Percentiles rank a stretch among this genome's conserved stretches.
These are phyloP conservation scores for Colius striatus DNA, from an alignment of 2,113 vertebrate genomes.

Conservation along the genomic window DNA sequence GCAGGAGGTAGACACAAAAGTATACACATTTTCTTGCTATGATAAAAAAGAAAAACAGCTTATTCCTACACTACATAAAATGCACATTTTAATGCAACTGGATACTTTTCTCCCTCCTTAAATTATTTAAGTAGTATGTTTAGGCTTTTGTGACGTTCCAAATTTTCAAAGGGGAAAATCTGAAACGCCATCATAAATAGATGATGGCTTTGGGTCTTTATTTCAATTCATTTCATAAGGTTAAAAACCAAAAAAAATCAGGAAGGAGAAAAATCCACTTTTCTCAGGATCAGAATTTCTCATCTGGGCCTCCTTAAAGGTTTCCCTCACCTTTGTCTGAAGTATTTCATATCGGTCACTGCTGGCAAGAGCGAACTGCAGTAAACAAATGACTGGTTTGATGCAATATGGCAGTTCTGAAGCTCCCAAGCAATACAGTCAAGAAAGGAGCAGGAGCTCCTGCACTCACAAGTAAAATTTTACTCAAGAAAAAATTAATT, in stretches of 20 bases:
- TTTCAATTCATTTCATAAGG: neutral
- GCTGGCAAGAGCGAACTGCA: neutral
- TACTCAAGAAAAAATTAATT: neutral
- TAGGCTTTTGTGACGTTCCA: neutral
- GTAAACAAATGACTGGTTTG: neutral
- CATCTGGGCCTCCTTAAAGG: neutral
- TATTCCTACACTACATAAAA: neutral
- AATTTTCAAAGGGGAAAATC: neutral
- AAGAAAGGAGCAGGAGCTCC: neutral
- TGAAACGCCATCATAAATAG: neutral
- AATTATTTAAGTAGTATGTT: neutral
- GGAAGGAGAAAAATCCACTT: neutral
- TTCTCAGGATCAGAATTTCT: neutral
- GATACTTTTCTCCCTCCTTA: neutral
- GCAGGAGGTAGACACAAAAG: neutral
- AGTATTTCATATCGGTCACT: neutral
- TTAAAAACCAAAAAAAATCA: neutral
- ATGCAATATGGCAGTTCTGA: neutral
- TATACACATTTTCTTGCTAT: neutral
- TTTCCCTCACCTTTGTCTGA: neutral
- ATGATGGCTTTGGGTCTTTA: neutral
- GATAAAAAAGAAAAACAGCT: neutral
- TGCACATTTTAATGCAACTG: neutral
- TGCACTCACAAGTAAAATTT: neutral
- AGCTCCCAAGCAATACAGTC: neutral